phyloP scores from a whole-genome alignment of 2,888 invertebrate species.

The Seira ritae region DNA sequence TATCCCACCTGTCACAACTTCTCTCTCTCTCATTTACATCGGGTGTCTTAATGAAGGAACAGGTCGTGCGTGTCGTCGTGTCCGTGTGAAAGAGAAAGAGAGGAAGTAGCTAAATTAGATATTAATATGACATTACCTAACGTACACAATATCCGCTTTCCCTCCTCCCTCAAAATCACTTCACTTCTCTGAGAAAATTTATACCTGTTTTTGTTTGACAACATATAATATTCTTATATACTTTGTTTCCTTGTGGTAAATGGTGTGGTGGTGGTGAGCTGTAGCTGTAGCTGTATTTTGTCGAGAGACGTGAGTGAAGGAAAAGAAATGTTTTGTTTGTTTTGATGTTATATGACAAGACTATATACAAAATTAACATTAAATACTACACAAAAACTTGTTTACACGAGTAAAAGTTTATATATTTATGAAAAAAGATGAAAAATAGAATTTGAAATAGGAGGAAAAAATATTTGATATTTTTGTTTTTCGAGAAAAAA shows the following conservation, averaged over 20 bases:
- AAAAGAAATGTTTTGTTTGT: neutral
- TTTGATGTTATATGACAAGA: neutral
- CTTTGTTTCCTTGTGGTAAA: too few species aligned
- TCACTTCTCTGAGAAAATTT: neutral
- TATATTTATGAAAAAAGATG: too few species aligned
- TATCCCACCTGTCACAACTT: constrained; percentile 65
- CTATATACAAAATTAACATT: constrained; percentile 9
- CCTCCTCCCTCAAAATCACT: neutral
- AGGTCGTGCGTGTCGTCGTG: neutral
- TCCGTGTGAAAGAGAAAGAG: constrained; percentile 10
- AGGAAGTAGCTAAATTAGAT: constrained; percentile 52
- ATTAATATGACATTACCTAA: constrained; percentile 13
- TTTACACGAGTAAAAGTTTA: neutral
- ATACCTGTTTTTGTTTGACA: neutral
- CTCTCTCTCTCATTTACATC: constrained; percentile 43
- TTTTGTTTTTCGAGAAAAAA: neutral
- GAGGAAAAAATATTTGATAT: neutral
- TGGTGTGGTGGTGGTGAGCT: too few species aligned
- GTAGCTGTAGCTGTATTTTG: too few species aligned
- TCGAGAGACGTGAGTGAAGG: neutral
- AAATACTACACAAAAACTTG: neutral
- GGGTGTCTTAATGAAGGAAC: neutral
- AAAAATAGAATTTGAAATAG: neutral
- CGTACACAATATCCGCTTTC: neutral
- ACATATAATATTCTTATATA: too few species aligned